Conservation (phyloP, 2,888 invertebrate genomes). For the Caenorhabditis sp. region DNA sequence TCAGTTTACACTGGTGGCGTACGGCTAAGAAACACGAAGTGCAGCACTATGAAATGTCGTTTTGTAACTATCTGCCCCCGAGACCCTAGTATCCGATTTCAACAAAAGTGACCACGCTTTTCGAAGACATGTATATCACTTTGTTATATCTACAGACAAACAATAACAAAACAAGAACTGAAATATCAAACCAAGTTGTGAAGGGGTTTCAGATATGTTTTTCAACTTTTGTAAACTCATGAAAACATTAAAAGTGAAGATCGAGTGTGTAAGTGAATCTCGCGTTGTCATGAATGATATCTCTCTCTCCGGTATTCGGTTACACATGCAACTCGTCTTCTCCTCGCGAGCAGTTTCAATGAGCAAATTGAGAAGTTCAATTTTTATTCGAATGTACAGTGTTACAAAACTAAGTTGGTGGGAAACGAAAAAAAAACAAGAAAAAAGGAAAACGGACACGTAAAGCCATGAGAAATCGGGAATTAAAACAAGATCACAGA, state of each 20-base stretch:
- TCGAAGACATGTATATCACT: conserved; percentile 17
- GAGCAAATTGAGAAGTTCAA: conserved; percentile 24
- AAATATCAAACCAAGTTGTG: too few relatives aligned
- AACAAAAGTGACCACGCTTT: conserved; percentile 33
- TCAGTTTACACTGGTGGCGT: conserved; percentile 23
- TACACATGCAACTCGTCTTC: conserved; percentile 53
- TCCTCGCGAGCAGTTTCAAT: conserved; percentile 20
- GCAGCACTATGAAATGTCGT: conserved; percentile 27
- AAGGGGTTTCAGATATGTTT: too few relatives aligned
- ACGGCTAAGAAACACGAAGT: conserved; percentile 26
- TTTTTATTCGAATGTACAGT: neutral
- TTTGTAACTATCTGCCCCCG: conserved; percentile 36
- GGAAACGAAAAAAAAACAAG: neutral
- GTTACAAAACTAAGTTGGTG: neutral
- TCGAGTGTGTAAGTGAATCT: conserved; percentile 57
- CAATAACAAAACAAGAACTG: neutral
- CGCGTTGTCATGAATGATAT: conserved; percentile 63
- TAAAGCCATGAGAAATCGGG: conserved; percentile 27
- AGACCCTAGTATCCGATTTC: conserved; percentile 37
- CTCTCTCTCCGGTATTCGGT: conserved; percentile 53
- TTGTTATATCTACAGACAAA: neutral
- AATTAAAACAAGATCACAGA: conserved; percentile 18
- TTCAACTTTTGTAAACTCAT: neutral
- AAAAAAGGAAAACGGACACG: too few relatives aligned
- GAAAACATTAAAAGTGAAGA: conserved; percentile 22